Evolutionary conservation across 1,140 invertebrate species (phyloP), one percentile per base, ranked within the genome.

Genomic region (Trichonephila clavipes): DNA sequence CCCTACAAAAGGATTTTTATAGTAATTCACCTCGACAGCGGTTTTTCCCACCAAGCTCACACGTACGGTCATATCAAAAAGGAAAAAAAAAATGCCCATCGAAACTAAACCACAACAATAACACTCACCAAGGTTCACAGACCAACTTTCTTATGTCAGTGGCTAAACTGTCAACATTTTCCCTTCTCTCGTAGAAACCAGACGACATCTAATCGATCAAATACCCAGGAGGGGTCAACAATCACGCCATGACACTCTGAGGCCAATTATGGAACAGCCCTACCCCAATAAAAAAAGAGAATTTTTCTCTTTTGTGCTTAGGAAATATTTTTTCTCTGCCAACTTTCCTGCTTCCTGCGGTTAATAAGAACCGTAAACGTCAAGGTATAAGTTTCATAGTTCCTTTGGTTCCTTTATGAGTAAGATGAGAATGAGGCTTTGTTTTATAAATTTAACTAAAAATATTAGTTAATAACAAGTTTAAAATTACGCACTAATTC

Each of bases 131-230:
- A 88, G 40, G 12, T 62, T 24, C 86, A 44, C 86, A 44, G n/a
- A 85, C 72, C n/a, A 81, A 81, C 28, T 34, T 28, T 81, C 72
- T 34, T 81, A 77, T 3, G 58, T 19, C 24, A 88, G 40, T 34
- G 28, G 40, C 86, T 24, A 88, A 88, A 40, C 40, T 88, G 86
- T 88, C 86, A 88, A 66, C 59, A 64, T 59, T 51, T 59, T 28
- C 61, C 28, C 77, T 44, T 44, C 51, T 34, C 66, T 34, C 28
- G 24, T 59, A 24, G 85, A 77, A 77, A 77, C 40, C 59, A 62
- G 72, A 92, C 90, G 90, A 92, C 90, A 83, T 92, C 91, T 92
- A 92, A 92, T 92, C 91, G 91, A 92, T 92, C 91, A 92, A 92
- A 86, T 92, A 72, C 64, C 82, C 61, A 59, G 91, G 91, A 87